phyloP scores from a whole-genome alignment of 2,797 vertebrate species.

The Enteromius trimaculatus region DNA sequence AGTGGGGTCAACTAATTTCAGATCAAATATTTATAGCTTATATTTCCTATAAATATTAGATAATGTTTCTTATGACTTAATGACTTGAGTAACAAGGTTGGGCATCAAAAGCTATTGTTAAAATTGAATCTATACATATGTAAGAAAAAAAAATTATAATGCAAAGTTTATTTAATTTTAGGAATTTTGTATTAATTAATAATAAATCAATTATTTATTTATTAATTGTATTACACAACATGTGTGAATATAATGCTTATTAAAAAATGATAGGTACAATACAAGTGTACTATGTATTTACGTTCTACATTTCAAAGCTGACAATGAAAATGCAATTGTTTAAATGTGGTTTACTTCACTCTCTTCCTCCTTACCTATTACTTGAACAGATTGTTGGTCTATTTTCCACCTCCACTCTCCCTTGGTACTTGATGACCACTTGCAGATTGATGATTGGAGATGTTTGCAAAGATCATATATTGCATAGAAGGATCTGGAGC shows the following conservation, averaged over 20 bases:
- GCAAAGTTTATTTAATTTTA: not conserved
- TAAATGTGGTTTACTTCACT: slow-evolving; percentile 14
- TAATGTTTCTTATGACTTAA: not conserved
- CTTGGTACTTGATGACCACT: slow-evolving; percentile 17
- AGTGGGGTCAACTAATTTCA: not conserved
- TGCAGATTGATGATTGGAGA: slow-evolving; percentile 27
- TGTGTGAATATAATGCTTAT: too few species aligned
- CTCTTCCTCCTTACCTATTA: not conserved
- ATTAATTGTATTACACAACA: too few species aligned
- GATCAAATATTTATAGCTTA: not conserved
- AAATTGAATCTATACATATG: not conserved
- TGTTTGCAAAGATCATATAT: slow-evolving; percentile 38
- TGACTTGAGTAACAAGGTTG: not conserved
- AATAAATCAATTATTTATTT: too few species aligned
- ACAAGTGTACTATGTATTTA: not conserved
- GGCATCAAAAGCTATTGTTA: not conserved
- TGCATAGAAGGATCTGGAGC: slow-evolving; percentile 37
- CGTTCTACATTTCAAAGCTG: not conserved
- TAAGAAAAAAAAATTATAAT: not conserved
- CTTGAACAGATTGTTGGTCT: not conserved
- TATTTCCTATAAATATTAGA: not conserved
- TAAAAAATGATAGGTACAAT: too few species aligned
- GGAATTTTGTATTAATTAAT: too few species aligned
- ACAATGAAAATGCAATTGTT: not conserved
- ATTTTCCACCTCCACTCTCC: not conserved